Base-by-base conservation (phyloP, 2,113 vertebrate genomes). In the Oncorhynchus gorbuscha region DNA sequence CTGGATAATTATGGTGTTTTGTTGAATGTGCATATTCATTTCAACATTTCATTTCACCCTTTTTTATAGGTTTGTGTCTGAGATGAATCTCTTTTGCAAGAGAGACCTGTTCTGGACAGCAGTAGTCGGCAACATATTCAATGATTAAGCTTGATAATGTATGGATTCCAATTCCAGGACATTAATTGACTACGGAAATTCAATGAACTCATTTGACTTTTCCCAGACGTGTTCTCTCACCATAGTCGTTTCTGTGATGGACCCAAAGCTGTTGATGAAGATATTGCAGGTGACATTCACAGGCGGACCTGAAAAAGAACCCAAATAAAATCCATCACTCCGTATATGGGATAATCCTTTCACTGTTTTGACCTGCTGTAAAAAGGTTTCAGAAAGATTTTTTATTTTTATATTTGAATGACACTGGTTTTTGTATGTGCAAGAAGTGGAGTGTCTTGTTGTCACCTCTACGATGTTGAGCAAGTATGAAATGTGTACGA, bases 261-360 rank as follows among this genome's bases (percentile, higher is more conserved):
- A 98, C 78, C 96, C 94, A 3, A 98, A 98, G 87, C 96, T 97
- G 92, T 98, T 98, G 94, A 98, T 98, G 90, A 98, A 98, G 92
- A 98, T 98, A 91, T 98, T 98, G 91, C 97, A 98, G 7, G 97
- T 97, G 92, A 98, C 97, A 67, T 98, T 98, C 90, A 98, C 95
- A 0, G 97, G 94, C 0, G 94, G 95, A 71, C 96, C 96, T 97
- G 90, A 67, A 83, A 74, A 79, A 76, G 65, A 79, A 75, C 22
- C 70, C 61, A 76, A 75, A 4, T 55, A 61, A 71, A 20, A 55
- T 68, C 18, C 14, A n/a, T 70, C 20, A 48, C 18, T 22, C 35
- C 22, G 13, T 5, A 24, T 62, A 22, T 24, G n/a, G 59, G 11
- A 62, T 11, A 62, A 24, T 62, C n/a, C n/a, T 24, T 62, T 58